phyloP scores from a whole-genome alignment of 2,888 invertebrate genomes.

The Acrocera orbiculus region DNA sequence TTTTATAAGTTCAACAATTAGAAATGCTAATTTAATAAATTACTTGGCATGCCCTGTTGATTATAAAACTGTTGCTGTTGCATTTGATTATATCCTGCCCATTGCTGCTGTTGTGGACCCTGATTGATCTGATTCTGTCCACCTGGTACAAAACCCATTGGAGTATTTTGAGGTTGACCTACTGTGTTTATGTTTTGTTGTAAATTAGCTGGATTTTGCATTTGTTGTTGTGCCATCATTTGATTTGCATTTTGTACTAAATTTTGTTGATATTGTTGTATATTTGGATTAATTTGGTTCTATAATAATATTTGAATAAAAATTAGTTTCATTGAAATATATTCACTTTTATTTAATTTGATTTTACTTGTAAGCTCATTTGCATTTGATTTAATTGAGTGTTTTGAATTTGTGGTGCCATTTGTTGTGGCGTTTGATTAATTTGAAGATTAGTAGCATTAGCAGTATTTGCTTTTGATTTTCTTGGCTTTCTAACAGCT shows the following conservation, averaged over 20 bases:
- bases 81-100: constrained; percentile 27
- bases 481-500: constrained; percentile 26
- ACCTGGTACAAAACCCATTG: constrained; percentile 27
- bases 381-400: constrained; percentile 28
- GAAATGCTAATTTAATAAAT: constrained; percentile 13
- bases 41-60: constrained; percentile 26
- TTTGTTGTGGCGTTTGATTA: constrained; percentile 26
- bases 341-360: background rate
- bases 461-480: constrained; percentile 33
- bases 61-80: constrained; percentile 22
- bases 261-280: constrained; percentile 28
- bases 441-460: constrained; percentile 24
- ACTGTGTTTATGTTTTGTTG: constrained; percentile 21
- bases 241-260: constrained; percentile 34
- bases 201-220: constrained; percentile 23
- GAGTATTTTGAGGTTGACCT: constrained; percentile 22
- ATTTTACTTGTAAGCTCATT: constrained; percentile 15
- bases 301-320: background rate
- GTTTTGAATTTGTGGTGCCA: constrained; percentile 1
- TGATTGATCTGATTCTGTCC: constrained; percentile 24
- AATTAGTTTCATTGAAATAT: too few relatives aligned
- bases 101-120: constrained; percentile 21
- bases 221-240: constrained; percentile 27
- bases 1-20: background rate
- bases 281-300: constrained; percentile 27